phyloP scores from a whole-genome alignment of 1,140 invertebrate genomes.

The Bombus waltoni region DNA sequence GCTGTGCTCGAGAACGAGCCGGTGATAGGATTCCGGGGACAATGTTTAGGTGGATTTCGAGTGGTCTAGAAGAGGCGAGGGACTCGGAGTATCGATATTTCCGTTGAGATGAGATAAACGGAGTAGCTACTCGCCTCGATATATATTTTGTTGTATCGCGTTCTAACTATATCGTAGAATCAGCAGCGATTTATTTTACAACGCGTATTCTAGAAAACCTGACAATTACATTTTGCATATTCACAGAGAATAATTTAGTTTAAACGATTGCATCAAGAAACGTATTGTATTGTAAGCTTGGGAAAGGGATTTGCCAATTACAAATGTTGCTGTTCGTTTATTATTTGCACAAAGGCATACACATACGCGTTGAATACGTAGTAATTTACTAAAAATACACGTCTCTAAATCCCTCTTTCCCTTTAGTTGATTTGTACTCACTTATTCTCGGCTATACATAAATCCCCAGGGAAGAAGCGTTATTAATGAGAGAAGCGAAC shows the following conservation, averaged over 20 bases:
- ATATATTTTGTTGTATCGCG: too few species aligned
- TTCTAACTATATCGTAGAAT: too few species aligned
- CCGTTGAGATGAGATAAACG: neutral
- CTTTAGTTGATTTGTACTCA: neutral
- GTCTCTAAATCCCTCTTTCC: neutral
- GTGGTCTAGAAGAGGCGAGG: too few species aligned
- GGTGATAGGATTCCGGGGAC: too few species aligned
- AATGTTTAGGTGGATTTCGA: neutral
- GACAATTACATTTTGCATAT: neutral
- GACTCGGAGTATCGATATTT: neutral
- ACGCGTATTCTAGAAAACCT: neutral
- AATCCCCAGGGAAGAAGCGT: slow-evolving; percentile 18
- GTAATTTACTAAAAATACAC: neutral
- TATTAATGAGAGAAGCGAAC: slow-evolving; percentile 32
- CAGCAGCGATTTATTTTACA: neutral
- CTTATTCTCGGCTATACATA: neutral
- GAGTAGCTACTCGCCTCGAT: too few species aligned
- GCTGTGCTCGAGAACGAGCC: too few species aligned
- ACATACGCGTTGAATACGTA: too few species aligned
- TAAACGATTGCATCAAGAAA: neutral
- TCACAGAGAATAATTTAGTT: too few species aligned
- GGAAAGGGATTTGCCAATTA: neutral
- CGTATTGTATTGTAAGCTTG: neutral
- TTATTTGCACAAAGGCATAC: neutral
- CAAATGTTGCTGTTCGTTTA: neutral